Evolutionary conservation across 2,797 vertebrate genomes (phyloP).

Genomic region (Alauda arvensis): DNA sequence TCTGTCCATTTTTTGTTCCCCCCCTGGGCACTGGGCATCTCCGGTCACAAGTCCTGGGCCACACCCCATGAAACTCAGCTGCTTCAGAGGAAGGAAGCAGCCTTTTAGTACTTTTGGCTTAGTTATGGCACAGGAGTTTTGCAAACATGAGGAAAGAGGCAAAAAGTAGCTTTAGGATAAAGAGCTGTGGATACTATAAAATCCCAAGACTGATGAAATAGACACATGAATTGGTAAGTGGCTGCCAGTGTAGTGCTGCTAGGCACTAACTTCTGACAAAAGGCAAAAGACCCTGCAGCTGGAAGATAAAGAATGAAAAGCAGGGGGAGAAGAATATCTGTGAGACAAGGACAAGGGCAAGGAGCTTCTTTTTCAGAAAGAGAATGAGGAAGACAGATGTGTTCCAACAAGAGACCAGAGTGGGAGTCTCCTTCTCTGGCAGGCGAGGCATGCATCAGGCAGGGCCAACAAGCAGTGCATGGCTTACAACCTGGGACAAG

Average conservation of each 20-base stretch:
- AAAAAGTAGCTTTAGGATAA: not conserved
- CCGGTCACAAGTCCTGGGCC: too few species aligned
- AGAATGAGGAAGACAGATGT: not conserved
- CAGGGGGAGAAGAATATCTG: not conserved
- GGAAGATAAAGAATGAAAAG: not conserved
- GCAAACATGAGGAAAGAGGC: not conserved
- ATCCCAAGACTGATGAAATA: not conserved
- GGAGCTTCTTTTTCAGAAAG: not conserved
- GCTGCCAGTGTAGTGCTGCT: too few species aligned
- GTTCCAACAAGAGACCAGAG: not conserved
- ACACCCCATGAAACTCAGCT: not conserved
- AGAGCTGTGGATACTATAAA: not conserved
- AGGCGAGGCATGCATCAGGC: fast-evolving
- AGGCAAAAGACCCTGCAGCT: not conserved
- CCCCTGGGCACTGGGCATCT: not conserved
- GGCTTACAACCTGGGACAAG: not conserved
- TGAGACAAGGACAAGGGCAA: not conserved
- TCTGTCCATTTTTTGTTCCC: not conserved
- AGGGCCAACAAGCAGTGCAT: fast-evolving
- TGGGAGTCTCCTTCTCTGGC: not conserved
- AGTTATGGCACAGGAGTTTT: not conserved
- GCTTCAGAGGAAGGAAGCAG: fast-evolving
- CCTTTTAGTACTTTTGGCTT: not conserved
- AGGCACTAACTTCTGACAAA: not conserved
- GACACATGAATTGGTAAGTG: not conserved